Base-by-base conservation (phyloP, 2,113 vertebrate genomes). In the Seriola rivoliana region DNA sequence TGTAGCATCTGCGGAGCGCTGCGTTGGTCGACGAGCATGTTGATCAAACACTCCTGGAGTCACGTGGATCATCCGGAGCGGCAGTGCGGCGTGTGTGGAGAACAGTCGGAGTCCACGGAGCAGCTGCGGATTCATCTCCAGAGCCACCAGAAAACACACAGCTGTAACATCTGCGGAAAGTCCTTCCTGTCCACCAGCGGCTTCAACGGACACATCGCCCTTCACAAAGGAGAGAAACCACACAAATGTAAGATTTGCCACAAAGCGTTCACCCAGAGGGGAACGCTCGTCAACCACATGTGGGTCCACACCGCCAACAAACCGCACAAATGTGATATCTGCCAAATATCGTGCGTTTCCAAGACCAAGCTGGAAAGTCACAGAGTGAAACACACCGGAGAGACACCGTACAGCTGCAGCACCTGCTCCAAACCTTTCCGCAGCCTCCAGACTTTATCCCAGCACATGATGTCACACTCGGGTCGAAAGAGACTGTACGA, bases 31-130 rank as follows among this genome's bases (percentile, higher is more conserved):
- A 10, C 1, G 9, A 64, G 9, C 32, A 55, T 78, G 21, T 19
- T 91, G 59, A 62, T 71, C 11, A 85, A 80, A 75, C 89, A 91
- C 3, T 52, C 63, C 10, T 80, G 81, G 81, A 76, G 21, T 16
- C 67, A 87, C n/a, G 36, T 80, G 38, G 17, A 63, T 0, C 55
- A 86, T 4, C 71, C 13, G 1, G 19, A 29, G 8, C 4, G 40
- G 3, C 46, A 68, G 0, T 90, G 86, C 1, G 84, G 86, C 0
- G 86, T 88, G 0, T 90, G 89, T 29, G 86, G 89, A 3, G n/a
- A 69, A 13, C 48, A 23, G 16, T 65, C 55, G 0, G 29, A 44
- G n/a, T 78, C 70, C 3, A 1, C n/a, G 0, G 78, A 81, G 1
- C 34, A 59, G 17, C 73, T 86, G 19, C 52, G n/a, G 11, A 52